Evolutionary conservation across 1,140 invertebrate genomes (phyloP).

Genomic region (Hormaphis cornu): DNA sequence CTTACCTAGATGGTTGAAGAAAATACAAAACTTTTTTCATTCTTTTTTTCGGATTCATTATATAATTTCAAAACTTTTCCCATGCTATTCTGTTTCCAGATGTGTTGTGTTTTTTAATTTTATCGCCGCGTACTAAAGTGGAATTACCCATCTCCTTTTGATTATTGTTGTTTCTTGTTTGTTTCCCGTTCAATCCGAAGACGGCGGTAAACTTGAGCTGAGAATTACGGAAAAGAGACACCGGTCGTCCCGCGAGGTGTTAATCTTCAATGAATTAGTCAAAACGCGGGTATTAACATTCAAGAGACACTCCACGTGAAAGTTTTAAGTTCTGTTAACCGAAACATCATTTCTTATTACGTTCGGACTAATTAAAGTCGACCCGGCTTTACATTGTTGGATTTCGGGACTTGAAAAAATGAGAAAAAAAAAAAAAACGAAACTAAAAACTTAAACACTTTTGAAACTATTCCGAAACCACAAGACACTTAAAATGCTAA

Average conservation of each 20-base stretch:
- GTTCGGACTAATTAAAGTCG: constrained; percentile 30
- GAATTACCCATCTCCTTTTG: constrained; percentile 7
- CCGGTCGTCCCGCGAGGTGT: constrained; percentile 26
- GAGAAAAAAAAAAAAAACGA: not conserved
- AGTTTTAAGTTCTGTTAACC: constrained; percentile 28
- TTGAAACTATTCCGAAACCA: constrained; percentile 14
- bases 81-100: not conserved
- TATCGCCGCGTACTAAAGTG: not conserved
- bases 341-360: constrained; percentile 31
- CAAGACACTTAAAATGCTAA: constrained; percentile 26
- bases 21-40: not conserved
- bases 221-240: constrained; percentile 25
- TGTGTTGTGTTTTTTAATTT: constrained; percentile 23
- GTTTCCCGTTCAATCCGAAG: constrained; percentile 13
- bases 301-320: constrained; percentile 16
- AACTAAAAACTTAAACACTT: constrained; percentile 26
- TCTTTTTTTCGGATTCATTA: not conserved
- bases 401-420: not conserved
- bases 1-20: not conserved
- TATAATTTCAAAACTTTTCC: not conserved
- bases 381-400: constrained; percentile 17
- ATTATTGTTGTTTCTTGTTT: constrained; percentile 26
- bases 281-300: constrained; percentile 32
- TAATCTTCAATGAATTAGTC: constrained; percentile 33
- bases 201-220: not conserved